Percentiles rank a stretch among this genome's conserved stretches.
These are phyloP conservation scores for Gymnocephalus cernua DNA, from an alignment of 2,113 vertebrate species.

Conservation along the genomic window DNA sequence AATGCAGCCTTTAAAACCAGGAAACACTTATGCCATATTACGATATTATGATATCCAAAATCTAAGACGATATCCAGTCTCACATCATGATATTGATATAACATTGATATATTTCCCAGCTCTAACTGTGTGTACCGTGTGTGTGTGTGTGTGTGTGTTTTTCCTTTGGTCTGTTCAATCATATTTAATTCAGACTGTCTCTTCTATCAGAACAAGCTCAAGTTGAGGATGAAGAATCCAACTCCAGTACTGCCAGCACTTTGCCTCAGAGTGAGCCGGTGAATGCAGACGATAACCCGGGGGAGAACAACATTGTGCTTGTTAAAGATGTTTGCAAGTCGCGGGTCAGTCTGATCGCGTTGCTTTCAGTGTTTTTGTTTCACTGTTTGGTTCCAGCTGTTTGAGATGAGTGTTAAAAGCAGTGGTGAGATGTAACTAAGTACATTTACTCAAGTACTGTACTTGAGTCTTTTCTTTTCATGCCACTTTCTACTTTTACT, in stretches of 20 bases:
- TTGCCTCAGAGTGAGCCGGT: slow-evolving; percentile 27
- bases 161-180: not conserved
- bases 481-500: no score
- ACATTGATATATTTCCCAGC: no score
- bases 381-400: not conserved
- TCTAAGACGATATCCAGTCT: no score
- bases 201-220: slow-evolving; percentile 29
- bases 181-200: not conserved
- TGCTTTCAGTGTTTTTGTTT: not conserved
- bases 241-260: slow-evolving; percentile 38
- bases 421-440: no score
- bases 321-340: slow-evolving; percentile 84
- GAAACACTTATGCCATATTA: no score
- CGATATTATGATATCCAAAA: no score
- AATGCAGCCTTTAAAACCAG: no score
- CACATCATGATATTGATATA: no score
- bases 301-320: slow-evolving; percentile 74
- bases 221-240: slow-evolving; percentile 24
- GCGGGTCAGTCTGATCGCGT: slow-evolving; percentile 74
- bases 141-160: not conserved
- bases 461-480: no score
- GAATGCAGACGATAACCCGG: slow-evolving; percentile 33
- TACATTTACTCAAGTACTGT: no score
- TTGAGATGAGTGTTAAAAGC: not conserved
- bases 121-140: no score